These are phyloP conservation scores for Pristionchus maxplancki DNA, from an alignment of 2,888 invertebrate genomes.

Conservation along the genomic window DNA sequence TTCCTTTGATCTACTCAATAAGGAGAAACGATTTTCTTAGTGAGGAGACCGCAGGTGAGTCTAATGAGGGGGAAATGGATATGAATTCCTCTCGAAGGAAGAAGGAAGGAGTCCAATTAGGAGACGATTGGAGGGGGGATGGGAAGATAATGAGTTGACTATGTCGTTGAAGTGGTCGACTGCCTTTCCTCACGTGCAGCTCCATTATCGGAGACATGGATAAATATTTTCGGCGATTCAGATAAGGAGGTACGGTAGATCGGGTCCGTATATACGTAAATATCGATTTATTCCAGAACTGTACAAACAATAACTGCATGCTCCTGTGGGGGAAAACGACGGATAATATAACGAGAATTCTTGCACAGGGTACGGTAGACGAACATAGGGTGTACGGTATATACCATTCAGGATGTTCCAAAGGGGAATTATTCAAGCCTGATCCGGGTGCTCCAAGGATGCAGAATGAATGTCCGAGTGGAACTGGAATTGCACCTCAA, in stretches of 20 bases:
- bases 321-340: slow-evolving; percentile 2
- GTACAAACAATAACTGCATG: not conserved
- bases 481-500: not conserved
- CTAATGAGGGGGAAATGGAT: not conserved
- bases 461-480: slow-evolving; percentile 34
- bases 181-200: not conserved
- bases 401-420: not conserved
- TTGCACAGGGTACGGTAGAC: slow-evolving; percentile 36
- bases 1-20: not conserved
- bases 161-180: not conserved
- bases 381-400: not conserved
- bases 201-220: not conserved
- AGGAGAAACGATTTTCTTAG: no score
- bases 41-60: not conserved
- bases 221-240: not conserved
- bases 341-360: not conserved
- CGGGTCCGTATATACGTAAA: not conserved
- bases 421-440: not conserved
- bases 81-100: not conserved
- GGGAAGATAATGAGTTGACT: not conserved
- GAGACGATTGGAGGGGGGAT: not conserved
- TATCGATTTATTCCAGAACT: not conserved
- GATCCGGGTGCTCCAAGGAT: not conserved
- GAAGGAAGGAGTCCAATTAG: not conserved
- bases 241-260: not conserved